These are phyloP conservation scores for Harpegnathos saltator DNA, from an alignment of 1,140 invertebrate genomes.

Conservation along the genomic window DNA sequence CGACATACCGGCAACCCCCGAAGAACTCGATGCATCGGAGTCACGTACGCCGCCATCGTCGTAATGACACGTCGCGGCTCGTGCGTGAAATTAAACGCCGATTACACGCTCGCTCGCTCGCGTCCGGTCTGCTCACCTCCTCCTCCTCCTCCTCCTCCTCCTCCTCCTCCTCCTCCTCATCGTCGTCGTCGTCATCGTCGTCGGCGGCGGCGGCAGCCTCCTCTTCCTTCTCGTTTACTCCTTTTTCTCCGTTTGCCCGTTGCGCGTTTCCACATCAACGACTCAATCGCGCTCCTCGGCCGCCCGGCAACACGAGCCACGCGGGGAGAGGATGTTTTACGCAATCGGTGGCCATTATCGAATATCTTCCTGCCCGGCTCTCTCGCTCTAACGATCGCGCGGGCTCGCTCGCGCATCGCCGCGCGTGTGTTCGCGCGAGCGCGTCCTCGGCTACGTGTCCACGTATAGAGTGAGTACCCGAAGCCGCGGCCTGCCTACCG, in stretches of 20 bases:
- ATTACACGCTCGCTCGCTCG: conserved; percentile 66
- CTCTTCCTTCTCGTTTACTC: conserved; percentile 30
- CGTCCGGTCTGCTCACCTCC: conserved; percentile 31
- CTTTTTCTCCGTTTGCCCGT: conserved; percentile 37
- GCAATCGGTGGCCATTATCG: conserved; percentile 72
- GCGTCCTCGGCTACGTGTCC: conserved; percentile 13
- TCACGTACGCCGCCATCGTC: conserved; percentile 49
- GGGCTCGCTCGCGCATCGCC: too few relatives aligned
- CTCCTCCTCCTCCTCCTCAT: conserved; percentile 2
- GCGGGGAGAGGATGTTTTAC: conserved; percentile 66
- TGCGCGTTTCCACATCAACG: conserved; percentile 64
- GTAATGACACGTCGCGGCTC: conserved; percentile 61
- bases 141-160: not conserved
- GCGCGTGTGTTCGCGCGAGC: conserved; percentile 24
- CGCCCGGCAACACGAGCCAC: conserved; percentile 42
- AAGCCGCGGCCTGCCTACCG: conserved; percentile 61
- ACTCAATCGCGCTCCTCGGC: conserved; percentile 65
- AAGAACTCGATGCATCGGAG: conserved; percentile 47
- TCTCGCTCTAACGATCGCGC: conserved; percentile 48
- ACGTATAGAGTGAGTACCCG: conserved; percentile 41
- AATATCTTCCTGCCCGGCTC: conserved; percentile 64
- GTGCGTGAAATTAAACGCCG: conserved; percentile 71
- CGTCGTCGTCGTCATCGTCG: conserved; percentile 14
- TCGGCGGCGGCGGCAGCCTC: not conserved
- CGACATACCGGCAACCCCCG: conserved; percentile 24